phyloP scores from a whole-genome alignment of 2,113 vertebrate species.

The Embiotoca jacksoni region DNA sequence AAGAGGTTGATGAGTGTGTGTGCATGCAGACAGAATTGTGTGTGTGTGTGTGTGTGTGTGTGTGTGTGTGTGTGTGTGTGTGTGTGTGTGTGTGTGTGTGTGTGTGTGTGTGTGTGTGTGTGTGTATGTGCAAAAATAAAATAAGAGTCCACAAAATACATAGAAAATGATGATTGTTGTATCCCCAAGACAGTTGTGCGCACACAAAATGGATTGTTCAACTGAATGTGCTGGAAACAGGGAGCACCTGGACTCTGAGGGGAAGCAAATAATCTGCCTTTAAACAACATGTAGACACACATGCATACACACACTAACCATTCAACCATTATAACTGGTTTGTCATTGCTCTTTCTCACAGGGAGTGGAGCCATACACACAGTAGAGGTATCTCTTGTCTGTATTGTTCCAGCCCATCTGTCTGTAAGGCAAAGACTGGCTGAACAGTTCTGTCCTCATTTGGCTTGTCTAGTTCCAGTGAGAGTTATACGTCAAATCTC shows the following conservation, averaged over 20 bases:
- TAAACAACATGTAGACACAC: conserved; percentile 20
- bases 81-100: conserved; percentile 11
- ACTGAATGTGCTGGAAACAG: conserved; percentile 13
- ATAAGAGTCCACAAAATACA: conserved; percentile 38
- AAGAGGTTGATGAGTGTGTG: conserved; percentile 35
- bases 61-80: neutral
- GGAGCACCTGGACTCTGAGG: conserved; percentile 53
- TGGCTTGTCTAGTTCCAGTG: conserved; percentile 12
- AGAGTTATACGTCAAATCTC: conserved; percentile 29
- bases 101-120: neutral
- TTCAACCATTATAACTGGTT: conserved; percentile 62
- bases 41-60: no score
- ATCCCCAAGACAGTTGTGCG: conserved; percentile 22
- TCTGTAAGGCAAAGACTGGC: conserved; percentile 33
- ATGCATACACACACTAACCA: conserved; percentile 29
- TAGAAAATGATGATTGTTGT: conserved; percentile 38
- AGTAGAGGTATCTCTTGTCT: conserved; percentile 38
- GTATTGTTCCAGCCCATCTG: conserved; percentile 43
- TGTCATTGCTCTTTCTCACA: conserved; percentile 53
- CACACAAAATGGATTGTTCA: conserved; percentile 38
- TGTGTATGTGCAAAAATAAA: conserved; percentile 1
- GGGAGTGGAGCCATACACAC: conserved; percentile 29
- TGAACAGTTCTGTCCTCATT: conserved; percentile 40
- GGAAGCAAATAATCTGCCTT: conserved; percentile 50
- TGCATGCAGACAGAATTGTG: neutral